phyloP scores from a whole-genome alignment of 2,888 invertebrate species.

The Dysmachus trigonus region DNA sequence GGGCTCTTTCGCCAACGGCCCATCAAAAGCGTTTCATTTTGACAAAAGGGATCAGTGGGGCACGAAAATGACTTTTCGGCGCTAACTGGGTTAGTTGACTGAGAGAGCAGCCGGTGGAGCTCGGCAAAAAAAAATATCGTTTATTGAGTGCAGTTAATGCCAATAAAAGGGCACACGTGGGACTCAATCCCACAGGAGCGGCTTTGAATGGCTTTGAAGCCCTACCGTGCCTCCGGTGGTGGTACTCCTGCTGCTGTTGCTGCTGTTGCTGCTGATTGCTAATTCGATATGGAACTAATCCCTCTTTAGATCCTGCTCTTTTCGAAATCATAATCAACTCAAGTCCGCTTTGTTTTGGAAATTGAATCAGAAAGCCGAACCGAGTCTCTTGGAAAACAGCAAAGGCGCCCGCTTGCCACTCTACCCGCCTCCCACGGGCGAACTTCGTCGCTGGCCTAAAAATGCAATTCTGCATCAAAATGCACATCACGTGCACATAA shows the following conservation, averaged over 20 bases:
- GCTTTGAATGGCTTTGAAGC: background rate
- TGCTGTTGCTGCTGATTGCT: constrained; percentile 24
- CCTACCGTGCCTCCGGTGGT: background rate
- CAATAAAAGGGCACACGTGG: background rate
- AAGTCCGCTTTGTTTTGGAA: constrained; percentile 29
- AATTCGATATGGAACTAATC: constrained; percentile 18
- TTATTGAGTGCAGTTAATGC: background rate
- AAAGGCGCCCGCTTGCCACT: background rate
- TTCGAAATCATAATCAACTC: constrained; percentile 26
- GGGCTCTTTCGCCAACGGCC: background rate
- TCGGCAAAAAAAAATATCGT: background rate
- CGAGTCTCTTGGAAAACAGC: background rate
- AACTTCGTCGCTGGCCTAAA: constrained; percentile 3
- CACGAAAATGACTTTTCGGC: constrained; percentile 3
- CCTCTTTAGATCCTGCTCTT: background rate
- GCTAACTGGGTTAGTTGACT: background rate
- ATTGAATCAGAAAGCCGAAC: constrained; percentile 3
- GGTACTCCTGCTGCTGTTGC: background rate
- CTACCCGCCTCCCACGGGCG: background rate
- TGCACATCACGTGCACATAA: constrained; percentile 29
- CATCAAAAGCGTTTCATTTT: background rate
- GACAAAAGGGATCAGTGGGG: background rate
- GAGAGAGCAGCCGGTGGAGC: background rate
- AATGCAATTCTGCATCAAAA: constrained; percentile 31
- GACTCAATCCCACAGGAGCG: background rate